A percentile compares a stretch with the other conserved stretches of the same genome.
Evolutionary conservation across 2,797 vertebrate species (phyloP).

Genomic region (Florisuga fusca): DNA sequence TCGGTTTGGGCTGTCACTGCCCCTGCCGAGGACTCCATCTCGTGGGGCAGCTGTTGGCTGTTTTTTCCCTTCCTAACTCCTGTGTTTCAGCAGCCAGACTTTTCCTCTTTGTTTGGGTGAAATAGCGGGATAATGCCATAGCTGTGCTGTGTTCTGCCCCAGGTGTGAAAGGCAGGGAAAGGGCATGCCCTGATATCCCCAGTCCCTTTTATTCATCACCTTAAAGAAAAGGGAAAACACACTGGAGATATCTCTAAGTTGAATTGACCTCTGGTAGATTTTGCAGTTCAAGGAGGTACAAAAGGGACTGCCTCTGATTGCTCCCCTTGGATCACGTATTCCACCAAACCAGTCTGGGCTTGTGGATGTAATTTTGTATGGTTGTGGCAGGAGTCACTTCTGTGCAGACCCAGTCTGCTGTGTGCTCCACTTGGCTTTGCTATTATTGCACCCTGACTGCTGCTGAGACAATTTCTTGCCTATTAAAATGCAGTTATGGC

Average conservation of each 20-base stretch:
- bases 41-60: rapidly evolving
- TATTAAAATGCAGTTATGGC: slow-evolving; percentile 69
- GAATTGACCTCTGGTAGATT: neutral
- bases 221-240: neutral
- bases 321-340: neutral
- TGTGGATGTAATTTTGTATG: neutral
- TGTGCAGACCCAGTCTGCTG: neutral
- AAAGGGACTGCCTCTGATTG: neutral
- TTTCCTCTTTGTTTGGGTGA: neutral
- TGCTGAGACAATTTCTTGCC: slow-evolving; percentile 74
- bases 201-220: neutral
- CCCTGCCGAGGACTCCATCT: neutral
- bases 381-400: neutral
- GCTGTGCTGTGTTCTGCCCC: neutral
- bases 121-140: neutral
- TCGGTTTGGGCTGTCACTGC: neutral
- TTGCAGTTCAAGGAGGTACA: neutral
- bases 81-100: neutral
- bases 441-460: slow-evolving; percentile 66
- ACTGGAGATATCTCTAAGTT: neutral
- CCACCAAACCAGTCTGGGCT: neutral
- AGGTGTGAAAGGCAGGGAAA: neutral
- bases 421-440: slow-evolving; percentile 11
- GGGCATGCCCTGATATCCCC: neutral
- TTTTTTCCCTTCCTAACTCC: neutral